Evolutionary conservation across 2,888 invertebrate genomes (phyloP), one percentile per base, ranked within the genome.

Genomic region (Trilocha varians): DNA sequence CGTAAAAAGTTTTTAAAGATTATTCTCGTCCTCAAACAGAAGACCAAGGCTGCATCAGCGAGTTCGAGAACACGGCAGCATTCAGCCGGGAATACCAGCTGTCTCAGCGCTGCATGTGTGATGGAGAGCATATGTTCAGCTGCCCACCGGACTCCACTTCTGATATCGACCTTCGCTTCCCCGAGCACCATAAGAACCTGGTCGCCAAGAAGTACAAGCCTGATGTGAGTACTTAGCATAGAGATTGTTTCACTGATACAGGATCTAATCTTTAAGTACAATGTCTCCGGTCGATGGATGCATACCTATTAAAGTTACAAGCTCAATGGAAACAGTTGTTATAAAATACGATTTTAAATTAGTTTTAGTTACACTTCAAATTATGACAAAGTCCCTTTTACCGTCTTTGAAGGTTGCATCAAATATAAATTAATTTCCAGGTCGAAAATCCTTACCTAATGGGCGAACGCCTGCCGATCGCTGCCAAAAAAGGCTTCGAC

Each of bases 111-210:
- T 99, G 99, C 72, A 96, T 98, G 91, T 99, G 99, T 58, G 99
- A 99, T 70, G 92, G 93, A 11, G 99, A 99, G 65, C 99, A 99
- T 79, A 99, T 97, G 96, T 93, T 97, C 71, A 93, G 93, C 70
- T 98, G 98, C 70, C 92, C 94, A 0, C 88, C 89, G 2, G 84
- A 83, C 34, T 65, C 84, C 16, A 71, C 82, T 14, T 57, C 74
- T 1, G 73, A 77, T 33, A 58, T 94, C 43, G 91, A 92, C 59
- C 88, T 91, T 51, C 90, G 93, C 52, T 88, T 94, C 50, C 75
- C 85, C 1, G 84, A 87, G 38, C 89, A 90, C 56, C 92, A 91
- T 69, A 91, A 91, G 73, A 90, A 88, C 57, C 77, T 92, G 55
- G 91, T 93, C 25, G 92, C 93, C 1, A 94, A 94, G 85, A 94